Evolutionary conservation across 1,140 invertebrate species (phyloP).

Genomic region (Rhagoletis pomonella): DNA sequence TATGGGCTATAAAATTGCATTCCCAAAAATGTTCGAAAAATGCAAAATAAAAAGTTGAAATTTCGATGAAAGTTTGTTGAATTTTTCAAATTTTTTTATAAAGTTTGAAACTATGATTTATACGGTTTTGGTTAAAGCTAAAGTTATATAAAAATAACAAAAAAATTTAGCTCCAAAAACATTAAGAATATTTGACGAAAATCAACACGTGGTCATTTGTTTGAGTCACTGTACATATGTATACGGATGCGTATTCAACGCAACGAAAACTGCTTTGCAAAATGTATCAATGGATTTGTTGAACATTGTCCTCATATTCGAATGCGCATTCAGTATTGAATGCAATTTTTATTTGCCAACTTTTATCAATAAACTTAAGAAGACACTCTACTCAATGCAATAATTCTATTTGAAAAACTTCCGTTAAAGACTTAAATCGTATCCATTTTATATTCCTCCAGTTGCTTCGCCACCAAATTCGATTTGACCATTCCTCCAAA

Average conservation of each 20-base stretch:
- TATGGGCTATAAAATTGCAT: no score
- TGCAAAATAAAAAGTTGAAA: no score
- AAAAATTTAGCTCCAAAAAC: no score
- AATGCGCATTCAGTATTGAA: conserved; percentile 2
- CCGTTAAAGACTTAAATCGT: not conserved
- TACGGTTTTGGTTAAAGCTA: no score
- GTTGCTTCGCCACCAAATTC: not conserved
- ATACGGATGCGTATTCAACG: not conserved
- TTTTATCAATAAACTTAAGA: conserved; percentile 24
- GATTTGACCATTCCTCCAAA: not conserved
- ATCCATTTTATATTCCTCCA: not conserved
- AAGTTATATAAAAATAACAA: no score
- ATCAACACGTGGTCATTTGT: no score
- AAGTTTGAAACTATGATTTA: no score
- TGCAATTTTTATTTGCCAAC: conserved; percentile 37
- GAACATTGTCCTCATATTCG: not conserved
- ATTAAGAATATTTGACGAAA: no score
- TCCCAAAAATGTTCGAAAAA: no score
- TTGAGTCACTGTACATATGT: no score
- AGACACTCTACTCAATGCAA: not conserved
- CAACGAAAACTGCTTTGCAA: not conserved
- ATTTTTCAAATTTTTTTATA: no score
- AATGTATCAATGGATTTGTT: not conserved
- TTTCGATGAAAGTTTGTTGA: no score
- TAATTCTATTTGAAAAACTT: not conserved